These are phyloP conservation scores for Gryon sp. DNA, from an alignment of 1,140 invertebrate species.

Conservation along the genomic window DNA sequence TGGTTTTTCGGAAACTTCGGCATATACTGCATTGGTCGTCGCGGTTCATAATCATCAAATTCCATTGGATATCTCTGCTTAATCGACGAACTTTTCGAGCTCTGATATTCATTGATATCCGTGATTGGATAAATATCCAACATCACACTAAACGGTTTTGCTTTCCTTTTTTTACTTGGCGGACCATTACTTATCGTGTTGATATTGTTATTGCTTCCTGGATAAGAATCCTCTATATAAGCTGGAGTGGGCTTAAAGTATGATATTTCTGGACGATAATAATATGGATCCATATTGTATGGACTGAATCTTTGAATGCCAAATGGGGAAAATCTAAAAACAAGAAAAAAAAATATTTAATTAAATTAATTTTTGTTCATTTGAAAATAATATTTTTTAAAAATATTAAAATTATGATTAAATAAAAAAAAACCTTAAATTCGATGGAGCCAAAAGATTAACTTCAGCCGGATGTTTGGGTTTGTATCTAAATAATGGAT, in stretches of 20 bases:
- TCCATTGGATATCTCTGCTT: conserved; percentile 52
- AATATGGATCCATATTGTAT: conserved; percentile 65
- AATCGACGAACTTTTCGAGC: conserved; percentile 53
- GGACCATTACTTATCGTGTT: background rate
- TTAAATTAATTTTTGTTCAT: too few relatives aligned
- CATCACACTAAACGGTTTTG: conserved; percentile 78
- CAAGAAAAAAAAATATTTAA: background rate
- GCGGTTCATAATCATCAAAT: conserved; percentile 67
- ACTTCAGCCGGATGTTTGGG: conserved; percentile 80
- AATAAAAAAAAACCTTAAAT: conserved; percentile 67
- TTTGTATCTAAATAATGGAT: conserved; percentile 80
- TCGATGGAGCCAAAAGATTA: conserved; percentile 78
- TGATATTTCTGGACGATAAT: conserved; percentile 54
- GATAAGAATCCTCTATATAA: conserved; percentile 60
- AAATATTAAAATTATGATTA: background rate
- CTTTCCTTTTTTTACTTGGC: conserved; percentile 67
- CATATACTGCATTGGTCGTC: conserved; percentile 62
- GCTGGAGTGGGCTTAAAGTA: conserved; percentile 43
- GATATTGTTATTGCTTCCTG: conserved; percentile 24
- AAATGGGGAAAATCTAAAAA: conserved; percentile 70
- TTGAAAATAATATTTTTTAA: background rate
- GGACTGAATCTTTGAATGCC: conserved; percentile 70
- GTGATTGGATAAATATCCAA: conserved; percentile 78
- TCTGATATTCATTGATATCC: conserved; percentile 70
- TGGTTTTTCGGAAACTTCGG: conserved; percentile 61